Evolutionary conservation across 2,888 invertebrate species (phyloP), one percentile per base, ranked within the genome.

Genomic region (Baronia brevicornis): DNA sequence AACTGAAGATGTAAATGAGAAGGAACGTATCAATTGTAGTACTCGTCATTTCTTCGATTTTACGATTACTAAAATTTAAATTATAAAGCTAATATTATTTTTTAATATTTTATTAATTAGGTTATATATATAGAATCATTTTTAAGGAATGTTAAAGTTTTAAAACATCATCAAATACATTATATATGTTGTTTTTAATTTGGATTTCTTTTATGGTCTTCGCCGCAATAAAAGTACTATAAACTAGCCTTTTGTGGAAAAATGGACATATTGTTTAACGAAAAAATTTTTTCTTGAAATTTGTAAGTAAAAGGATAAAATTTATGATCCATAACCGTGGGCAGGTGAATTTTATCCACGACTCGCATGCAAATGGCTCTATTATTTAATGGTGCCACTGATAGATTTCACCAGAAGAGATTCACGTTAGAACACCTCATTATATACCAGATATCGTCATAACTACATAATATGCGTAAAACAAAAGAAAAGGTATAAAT

Each of bases 311-410:
- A 77, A 78, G 73, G 78, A 78, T 73, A 63, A 74, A 82, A 80
- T 82, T 79, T 82, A 80, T 79, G 80, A 72, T 62, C 73, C 68
- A 63, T 77, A 73, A 68, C 69, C 70, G 73, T 73, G 77, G 74
- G 78, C 75, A 69, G 77, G 68, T 65, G 68, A 67, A 64, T 61
- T 60, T 62, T 72, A 70, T 70, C 72, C 69, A 75, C 75, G 74
- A 70, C 65, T 58, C 66, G 79, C 79, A 80, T 82, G 80, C 75
- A 80, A 80, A 82, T 82, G 65, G 65, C 66, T 65, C 70, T 65
- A 80, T 80, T 73, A 72, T 60, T 62, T 58, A 63, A 62, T 64
- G 62, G 51, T 55, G 54, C 49, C 53, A 56, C 54, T 64, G 60
- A 60, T 54, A 50, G 59, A 55, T 20, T n/a, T n/a, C 52, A 60